Evolutionary conservation across 2,797 vertebrate species (phyloP).

Genomic region (Jordanella pulchra): DNA sequence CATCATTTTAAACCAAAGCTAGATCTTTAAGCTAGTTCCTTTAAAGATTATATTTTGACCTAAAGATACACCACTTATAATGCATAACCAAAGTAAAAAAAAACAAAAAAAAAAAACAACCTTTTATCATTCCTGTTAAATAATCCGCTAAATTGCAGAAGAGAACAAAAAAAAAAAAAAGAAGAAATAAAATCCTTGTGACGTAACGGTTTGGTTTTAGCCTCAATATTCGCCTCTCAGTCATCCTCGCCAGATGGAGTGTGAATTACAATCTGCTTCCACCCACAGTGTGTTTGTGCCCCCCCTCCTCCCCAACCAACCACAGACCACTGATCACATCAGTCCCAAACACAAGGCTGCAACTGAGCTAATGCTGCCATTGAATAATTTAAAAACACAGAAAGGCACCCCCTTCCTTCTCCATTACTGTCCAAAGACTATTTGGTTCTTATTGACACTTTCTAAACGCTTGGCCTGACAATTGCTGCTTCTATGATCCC

Average conservation of each 20-base stretch:
- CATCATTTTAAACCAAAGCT: neutral
- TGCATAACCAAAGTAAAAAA: neutral
- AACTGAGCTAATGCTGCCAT: conserved; percentile 70
- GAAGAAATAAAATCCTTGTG: neutral
- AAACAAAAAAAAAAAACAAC: neutral
- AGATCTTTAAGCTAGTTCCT: neutral
- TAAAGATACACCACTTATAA: neutral
- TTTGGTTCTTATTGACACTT: conserved; percentile 21
- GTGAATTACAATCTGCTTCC: conserved; percentile 17
- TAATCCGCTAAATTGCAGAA: neutral
- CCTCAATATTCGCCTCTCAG: conserved; percentile 6
- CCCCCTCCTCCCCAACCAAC: conserved; percentile 17
- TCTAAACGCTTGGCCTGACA: conserved; percentile 1
- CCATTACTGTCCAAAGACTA: conserved; percentile 30
- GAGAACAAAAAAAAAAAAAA: neutral
- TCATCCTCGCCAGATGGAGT: conserved; percentile 9
- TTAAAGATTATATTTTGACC: neutral
- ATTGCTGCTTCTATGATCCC: neutral
- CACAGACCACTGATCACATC: conserved; percentile 71
- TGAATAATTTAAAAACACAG: conserved; percentile 75
- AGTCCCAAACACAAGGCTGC: conserved; percentile 53
- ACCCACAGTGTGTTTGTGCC: conserved; percentile 16
- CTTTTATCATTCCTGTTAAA: neutral
- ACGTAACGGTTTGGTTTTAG: neutral
- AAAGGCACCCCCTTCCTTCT: conserved; percentile 21